A percentile compares a stretch with the other conserved stretches of the same genome.
phyloP scores from a whole-genome alignment of 2,113 vertebrate genomes.

The Perccottus glenii region DNA sequence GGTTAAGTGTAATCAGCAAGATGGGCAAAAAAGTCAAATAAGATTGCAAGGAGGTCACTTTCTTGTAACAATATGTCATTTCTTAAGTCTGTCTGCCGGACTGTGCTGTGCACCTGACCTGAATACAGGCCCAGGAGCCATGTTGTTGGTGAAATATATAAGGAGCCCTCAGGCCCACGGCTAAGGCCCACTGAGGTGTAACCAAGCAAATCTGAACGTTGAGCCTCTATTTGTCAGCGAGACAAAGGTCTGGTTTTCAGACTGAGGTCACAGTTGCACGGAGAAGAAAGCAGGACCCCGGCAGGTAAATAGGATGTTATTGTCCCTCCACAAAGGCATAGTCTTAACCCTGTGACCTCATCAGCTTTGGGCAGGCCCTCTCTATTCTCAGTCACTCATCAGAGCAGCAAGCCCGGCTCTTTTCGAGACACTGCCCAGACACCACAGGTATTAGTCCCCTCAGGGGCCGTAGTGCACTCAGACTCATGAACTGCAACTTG shows the following conservation, averaged over 20 bases:
- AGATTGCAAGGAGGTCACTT: too few species aligned
- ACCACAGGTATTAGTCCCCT: slow-evolving; percentile 59
- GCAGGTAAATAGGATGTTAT: slow-evolving; percentile 82
- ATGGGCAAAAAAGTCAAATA: too few species aligned
- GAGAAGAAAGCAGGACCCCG: slow-evolving; percentile 75
- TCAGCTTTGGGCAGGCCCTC: slow-evolving; percentile 69
- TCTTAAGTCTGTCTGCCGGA: not conserved
- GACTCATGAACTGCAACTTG: slow-evolving; percentile 43
- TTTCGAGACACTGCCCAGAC: slow-evolving; percentile 53
- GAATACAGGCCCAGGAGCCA: slow-evolving; percentile 21
- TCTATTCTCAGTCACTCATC: slow-evolving; percentile 70
- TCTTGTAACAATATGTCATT: too few species aligned
- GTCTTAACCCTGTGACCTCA: slow-evolving; percentile 79
- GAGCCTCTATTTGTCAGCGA: slow-evolving; percentile 74
- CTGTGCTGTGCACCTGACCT: slow-evolving; percentile 13
- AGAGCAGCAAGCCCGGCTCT: slow-evolving; percentile 45
- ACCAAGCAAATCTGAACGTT: slow-evolving; percentile 72
- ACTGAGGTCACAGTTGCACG: slow-evolving; percentile 76
- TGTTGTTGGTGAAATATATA: slow-evolving; percentile 40
- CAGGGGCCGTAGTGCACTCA: slow-evolving; percentile 42
- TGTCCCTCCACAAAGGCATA: slow-evolving; percentile 75
- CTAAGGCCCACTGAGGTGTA: slow-evolving; percentile 66
- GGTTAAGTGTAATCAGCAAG: too few species aligned
- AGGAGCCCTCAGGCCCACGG: slow-evolving; percentile 47
- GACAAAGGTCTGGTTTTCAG: slow-evolving; percentile 78